Conservation (phyloP, 2,113 vertebrate species). For the Cervus canadensis region DNA sequence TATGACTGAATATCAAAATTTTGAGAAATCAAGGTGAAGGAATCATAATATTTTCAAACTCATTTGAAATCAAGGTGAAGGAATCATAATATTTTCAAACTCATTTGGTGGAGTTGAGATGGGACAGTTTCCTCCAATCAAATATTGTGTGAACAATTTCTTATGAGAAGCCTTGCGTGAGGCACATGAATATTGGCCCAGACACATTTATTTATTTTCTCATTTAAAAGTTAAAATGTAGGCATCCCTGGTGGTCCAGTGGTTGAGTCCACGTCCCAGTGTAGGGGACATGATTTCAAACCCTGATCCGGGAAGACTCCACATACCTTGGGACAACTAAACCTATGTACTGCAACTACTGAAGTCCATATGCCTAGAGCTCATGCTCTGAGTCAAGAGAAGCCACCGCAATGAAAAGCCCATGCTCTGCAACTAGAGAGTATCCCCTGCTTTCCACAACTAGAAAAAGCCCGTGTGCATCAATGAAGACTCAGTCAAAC, state of each 20-base stretch:
- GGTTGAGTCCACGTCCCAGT: background rate
- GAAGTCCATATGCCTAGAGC: background rate
- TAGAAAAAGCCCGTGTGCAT: fast-evolving
- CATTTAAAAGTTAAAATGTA: background rate
- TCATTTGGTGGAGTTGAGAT: background rate
- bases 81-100: background rate
- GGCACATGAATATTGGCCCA: background rate
- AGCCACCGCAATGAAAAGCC: fast-evolving
- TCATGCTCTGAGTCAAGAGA: background rate
- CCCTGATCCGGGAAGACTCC: background rate
- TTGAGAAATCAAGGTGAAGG: background rate
- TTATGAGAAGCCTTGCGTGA: background rate
- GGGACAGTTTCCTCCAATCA: fast-evolving
- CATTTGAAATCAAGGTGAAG: background rate
- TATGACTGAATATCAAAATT: background rate
- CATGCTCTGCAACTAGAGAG: background rate
- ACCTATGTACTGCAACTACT: background rate
- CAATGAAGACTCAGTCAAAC: background rate
- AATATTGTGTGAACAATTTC: background rate
- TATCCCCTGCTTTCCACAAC: background rate
- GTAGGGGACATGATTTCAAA: background rate
- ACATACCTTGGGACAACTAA: background rate
- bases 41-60: background rate
- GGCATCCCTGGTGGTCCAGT: background rate
- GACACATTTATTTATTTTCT: background rate